These are phyloP conservation scores for Himalopsyche kuldschensis DNA, from an alignment of 2,888 invertebrate species.

Conservation along the genomic window DNA sequence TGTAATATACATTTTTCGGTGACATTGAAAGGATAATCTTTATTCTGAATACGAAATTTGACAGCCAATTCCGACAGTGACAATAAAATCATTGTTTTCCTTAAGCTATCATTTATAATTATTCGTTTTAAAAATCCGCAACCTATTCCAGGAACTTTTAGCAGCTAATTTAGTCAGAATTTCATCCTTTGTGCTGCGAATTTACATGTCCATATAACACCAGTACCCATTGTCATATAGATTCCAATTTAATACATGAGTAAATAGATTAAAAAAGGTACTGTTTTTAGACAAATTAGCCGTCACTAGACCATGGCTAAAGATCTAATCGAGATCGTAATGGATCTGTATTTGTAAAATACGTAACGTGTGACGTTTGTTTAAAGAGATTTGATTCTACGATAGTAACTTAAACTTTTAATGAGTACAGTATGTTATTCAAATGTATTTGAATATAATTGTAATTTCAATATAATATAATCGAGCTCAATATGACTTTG, in stretches of 20 bases:
- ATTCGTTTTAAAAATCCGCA: neutral
- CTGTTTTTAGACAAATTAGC: neutral
- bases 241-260: neutral
- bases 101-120: neutral
- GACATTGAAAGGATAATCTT: neutral
- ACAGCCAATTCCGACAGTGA: neutral
- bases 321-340: neutral
- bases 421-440: no score
- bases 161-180: neutral
- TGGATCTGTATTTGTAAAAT: neutral
- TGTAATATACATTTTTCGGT: no score
- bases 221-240: neutral
- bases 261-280: neutral
- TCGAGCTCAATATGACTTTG: no score
- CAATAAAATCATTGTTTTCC: neutral
- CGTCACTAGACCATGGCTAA: neutral
- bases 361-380: no score
- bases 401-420: no score
- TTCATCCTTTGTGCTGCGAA: neutral
- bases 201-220: neutral
- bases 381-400: no score
- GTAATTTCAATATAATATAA: no score
- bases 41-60: neutral
- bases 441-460: no score
- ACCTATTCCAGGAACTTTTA: neutral